phyloP scores from a whole-genome alignment of 1,140 invertebrate species.

The Luehdorfia chinensis region DNA sequence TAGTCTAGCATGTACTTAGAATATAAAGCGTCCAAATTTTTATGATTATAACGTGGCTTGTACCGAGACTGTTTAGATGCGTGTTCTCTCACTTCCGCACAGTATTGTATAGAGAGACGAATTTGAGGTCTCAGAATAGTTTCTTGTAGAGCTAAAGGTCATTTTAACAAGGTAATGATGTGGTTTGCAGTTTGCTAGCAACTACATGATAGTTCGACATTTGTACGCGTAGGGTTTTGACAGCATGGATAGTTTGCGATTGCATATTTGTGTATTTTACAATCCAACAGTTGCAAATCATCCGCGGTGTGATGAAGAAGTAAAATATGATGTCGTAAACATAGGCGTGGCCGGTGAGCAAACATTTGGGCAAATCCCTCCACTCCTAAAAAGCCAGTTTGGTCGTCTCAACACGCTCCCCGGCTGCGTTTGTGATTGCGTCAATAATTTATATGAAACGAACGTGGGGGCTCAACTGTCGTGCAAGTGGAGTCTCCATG shows the following conservation, averaged over 20 bases:
- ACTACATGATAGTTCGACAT: conserved; percentile 1
- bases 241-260: conserved; percentile 3
- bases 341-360: background rate
- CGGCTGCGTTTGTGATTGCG: conserved; percentile 1
- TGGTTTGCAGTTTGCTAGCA: background rate
- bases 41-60: conserved; percentile 3
- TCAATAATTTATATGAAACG: too few relatives aligned
- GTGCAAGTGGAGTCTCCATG: too few relatives aligned
- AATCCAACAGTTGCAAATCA: background rate
- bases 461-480: too few relatives aligned
- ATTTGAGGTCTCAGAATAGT: too few relatives aligned
- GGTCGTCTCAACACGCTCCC: background rate
- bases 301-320: background rate
- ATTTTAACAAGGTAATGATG: background rate
- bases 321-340: too few relatives aligned
- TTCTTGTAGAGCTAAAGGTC: too few relatives aligned
- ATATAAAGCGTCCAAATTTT: conserved; percentile 14
- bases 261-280: background rate
- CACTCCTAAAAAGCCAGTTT: too few relatives aligned
- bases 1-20: conserved; percentile 16
- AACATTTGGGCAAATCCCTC: conserved; percentile 3
- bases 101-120: too few relatives aligned
- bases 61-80: conserved; percentile 9
- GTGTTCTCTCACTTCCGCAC: too few relatives aligned
- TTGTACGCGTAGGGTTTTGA: conserved; percentile 3